These are phyloP conservation scores for Echinometra lucunter DNA, from an alignment of 53 echinoderm and acorn worm genomes.

Conservation along the genomic window DNA sequence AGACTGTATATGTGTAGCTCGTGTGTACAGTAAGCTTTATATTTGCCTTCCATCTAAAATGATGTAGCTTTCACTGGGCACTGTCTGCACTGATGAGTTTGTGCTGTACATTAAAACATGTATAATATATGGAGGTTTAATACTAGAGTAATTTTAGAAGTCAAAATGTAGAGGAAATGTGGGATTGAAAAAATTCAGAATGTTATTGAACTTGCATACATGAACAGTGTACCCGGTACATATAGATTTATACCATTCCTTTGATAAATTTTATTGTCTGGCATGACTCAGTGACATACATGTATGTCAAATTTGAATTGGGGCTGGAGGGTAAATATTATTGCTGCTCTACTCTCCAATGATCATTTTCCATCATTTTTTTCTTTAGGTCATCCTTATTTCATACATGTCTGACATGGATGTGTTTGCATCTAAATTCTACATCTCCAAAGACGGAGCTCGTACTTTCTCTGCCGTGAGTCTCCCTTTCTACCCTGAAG, in stretches of 20 bases:
- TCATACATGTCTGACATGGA: slow-evolving; percentile 74
- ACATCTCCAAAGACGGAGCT: slow-evolving; percentile 84
- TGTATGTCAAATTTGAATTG: too few species aligned
- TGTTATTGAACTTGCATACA: too few species aligned
- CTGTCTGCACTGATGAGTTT: too few species aligned
- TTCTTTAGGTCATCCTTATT: slow-evolving; percentile 84
- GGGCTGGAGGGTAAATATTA: neutral
- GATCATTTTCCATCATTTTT: neutral
- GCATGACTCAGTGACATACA: too few species aligned
- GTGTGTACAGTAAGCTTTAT: too few species aligned
- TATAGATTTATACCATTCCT: too few species aligned
- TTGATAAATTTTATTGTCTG: too few species aligned
- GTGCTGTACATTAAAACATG: neutral
- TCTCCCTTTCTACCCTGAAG: slow-evolving; percentile 75
- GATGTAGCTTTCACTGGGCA: too few species aligned
- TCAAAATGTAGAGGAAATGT: neutral
- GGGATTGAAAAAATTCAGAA: neutral
- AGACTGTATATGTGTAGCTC: too few species aligned
- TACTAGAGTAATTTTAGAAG: neutral
- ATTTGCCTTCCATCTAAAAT: too few species aligned
- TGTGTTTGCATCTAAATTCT: slow-evolving; percentile 74
- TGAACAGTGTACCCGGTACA: too few species aligned
- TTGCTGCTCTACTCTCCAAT: neutral
- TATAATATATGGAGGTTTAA: neutral
- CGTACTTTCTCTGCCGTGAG: slow-evolving; percentile 63